Evolutionary conservation across 1,140 invertebrate genomes (phyloP).

Genomic region (Diachasma alloeum): DNA sequence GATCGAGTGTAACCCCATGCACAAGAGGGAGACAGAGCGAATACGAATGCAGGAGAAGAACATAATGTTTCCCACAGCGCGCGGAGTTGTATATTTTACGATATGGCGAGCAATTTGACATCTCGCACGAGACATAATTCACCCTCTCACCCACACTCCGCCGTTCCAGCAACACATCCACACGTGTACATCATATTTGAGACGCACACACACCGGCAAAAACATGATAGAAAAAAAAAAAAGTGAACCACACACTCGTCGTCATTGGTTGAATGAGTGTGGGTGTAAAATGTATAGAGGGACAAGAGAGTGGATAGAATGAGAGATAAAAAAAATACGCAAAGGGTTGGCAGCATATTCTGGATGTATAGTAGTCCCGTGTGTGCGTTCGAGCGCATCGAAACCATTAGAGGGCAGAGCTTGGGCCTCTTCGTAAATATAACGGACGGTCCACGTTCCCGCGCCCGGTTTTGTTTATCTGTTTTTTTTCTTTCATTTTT

Average conservation of each 20-base stretch:
- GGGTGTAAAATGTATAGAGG: conserved; percentile 28
- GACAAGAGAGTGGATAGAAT: conserved; percentile 5
- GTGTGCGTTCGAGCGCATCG: conserved; percentile 54
- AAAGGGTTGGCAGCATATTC: conserved; percentile 3
- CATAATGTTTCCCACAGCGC: conserved; percentile 66
- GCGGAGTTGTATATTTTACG: conserved; percentile 66
- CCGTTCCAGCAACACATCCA: conserved; percentile 2
- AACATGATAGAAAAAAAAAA: not conserved
- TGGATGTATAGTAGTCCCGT: conserved; percentile 16
- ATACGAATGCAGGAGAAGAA: conserved; percentile 44
- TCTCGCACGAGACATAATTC: conserved; percentile 66
- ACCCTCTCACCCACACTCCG: conserved; percentile 49
- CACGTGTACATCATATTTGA: conserved; percentile 3
- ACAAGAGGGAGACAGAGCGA: conserved; percentile 33
- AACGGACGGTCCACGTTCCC: conserved; percentile 42
- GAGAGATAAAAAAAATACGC: not conserved
- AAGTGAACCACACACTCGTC: not conserved
- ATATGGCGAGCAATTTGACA: conserved; percentile 67
- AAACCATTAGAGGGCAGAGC: conserved; percentile 54
- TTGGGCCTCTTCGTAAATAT: conserved; percentile 52
- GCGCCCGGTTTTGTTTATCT: conserved; percentile 31
- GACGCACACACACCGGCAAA: not conserved
- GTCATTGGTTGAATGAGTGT: conserved; percentile 18
- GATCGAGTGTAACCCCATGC: not conserved
- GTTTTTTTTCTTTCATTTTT: conserved; percentile 4